Evolutionary conservation across 1,140 invertebrate species (phyloP), one percentile per base, ranked within the genome.

Genomic region (Achroia grisella): DNA sequence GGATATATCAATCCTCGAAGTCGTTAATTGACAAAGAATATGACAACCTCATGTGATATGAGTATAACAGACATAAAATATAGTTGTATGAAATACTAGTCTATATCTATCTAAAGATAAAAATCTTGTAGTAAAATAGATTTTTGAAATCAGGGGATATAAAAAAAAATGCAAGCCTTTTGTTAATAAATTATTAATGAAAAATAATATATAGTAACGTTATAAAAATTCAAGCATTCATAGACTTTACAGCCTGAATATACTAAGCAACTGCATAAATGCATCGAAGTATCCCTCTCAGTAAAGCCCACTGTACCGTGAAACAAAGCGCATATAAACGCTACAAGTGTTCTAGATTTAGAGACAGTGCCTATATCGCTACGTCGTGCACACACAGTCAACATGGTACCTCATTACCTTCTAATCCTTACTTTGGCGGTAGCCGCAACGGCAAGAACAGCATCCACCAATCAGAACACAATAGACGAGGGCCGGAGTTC

Each of bases 301-400:
- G 54, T 49, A 55, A 56, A 49, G 56, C 48, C 66, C 76, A 75
- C 57, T 82, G 66, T 85, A 81, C 51, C 81, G 78, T 85, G 75
- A 85, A 58, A 63, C 71, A 52, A 72, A 82, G 73, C 71, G 66
- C 79, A 83, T 85, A 85, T 85, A 85, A 83, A 76, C 73, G 64
- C 50, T 50, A 56, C 56, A 48, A 47, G 48, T 70, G 71, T 52
- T 66, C 69, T 60, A 72, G 64, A 72, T 72, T 54, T 48, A 53
- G 60, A 59, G 71, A 76, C 71, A 80, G 74, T 84, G 59, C 63
- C 65, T 49, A 75, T 66, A 69, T 52, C 50, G 60, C 62, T 65
- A 62, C 63, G 60, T 54, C 62, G 70, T 71, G 70, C 56, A 60
- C 56, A 78, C 65, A 45, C 60, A 61, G 45, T 52, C 62, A 81